These are phyloP conservation scores for Brachymystax lenok DNA, from an alignment of 2,797 vertebrate genomes.

Conservation along the genomic window DNA sequence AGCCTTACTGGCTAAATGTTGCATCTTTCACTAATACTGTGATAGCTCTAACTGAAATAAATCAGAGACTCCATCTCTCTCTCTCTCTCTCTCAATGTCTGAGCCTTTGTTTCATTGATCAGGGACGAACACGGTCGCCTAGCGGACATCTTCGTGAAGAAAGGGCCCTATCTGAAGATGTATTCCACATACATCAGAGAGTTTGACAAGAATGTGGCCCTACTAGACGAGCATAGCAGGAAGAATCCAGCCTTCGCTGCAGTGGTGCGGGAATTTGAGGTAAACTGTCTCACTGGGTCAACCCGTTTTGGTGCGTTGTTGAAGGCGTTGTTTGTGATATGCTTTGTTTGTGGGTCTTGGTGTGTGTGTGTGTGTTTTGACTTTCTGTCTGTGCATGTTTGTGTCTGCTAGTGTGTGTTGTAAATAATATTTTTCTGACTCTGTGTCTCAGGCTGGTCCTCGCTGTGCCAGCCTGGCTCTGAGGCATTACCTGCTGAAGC, in stretches of 20 bases:
- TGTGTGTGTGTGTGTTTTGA: slow-evolving; percentile 3
- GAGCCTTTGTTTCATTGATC: slow-evolving; percentile 9
- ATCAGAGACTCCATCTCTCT: neutral
- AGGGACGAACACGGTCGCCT: slow-evolving; percentile 88
- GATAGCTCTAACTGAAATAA: neutral
- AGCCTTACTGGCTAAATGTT: neutral
- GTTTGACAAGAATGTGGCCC: slow-evolving; percentile 92
- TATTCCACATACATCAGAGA: slow-evolving; percentile 97
- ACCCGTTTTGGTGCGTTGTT: slow-evolving; percentile 46
- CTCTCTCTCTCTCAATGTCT: neutral
- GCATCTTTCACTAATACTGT: neutral
- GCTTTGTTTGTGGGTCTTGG: neutral
- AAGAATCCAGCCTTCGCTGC: slow-evolving; percentile 86
- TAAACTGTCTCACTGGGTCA: slow-evolving; percentile 59
- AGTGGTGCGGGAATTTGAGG: slow-evolving; percentile 92
- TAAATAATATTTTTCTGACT: slow-evolving; percentile 12
- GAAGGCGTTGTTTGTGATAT: neutral
- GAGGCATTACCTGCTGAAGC: slow-evolving; percentile 96
- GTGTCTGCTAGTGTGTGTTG: neutral
- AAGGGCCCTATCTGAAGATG: slow-evolving; percentile 97
- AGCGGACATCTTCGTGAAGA: slow-evolving; percentile 96
- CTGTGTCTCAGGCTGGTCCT: slow-evolving; percentile 82
- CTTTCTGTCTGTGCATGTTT: slow-evolving; percentile 5
- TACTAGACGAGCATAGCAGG: slow-evolving; percentile 93
- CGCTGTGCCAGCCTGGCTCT: slow-evolving; percentile 92